Evolutionary conservation across 1,140 invertebrate species (phyloP).

Genomic region (Hycleus cichorii): DNA sequence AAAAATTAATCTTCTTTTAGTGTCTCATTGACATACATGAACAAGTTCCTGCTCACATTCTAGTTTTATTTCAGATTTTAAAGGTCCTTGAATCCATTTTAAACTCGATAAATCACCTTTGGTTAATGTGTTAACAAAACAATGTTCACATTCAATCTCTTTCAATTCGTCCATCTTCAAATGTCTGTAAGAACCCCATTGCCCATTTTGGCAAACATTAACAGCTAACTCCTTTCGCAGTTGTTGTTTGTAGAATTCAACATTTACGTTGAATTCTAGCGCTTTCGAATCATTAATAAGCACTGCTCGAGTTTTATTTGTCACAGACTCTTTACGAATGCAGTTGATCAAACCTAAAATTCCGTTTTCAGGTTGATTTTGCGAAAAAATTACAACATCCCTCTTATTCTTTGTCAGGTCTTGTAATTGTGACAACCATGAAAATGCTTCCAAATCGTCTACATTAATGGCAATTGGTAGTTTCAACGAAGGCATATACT

Average conservation of each 20-base stretch:
- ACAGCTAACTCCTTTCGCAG: slow-evolving; percentile 58
- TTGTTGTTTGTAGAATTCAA: slow-evolving; percentile 67
- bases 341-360: slow-evolving; percentile 76
- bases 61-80: no score
- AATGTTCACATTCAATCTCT: slow-evolving; percentile 44
- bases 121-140: slow-evolving; percentile 42
- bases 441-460: no score
- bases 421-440: slow-evolving; percentile 49
- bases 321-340: slow-evolving; percentile 47
- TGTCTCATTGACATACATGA: no score
- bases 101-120: no score
- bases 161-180: slow-evolving; percentile 38
- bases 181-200: slow-evolving; percentile 51
- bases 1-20: no score
- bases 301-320: slow-evolving; percentile 67
- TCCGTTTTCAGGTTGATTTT: slow-evolving; percentile 61
- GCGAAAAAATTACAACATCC: slow-evolving; percentile 12
- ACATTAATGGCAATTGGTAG: no score
- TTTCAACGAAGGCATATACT: no score
- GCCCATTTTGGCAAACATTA: slow-evolving; percentile 55
- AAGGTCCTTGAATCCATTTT: no score
- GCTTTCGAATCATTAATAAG: slow-evolving; percentile 77
- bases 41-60: no score
- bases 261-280: slow-evolving; percentile 65
- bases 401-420: slow-evolving; percentile 47